Evolutionary conservation across 2,797 vertebrate species (phyloP).

Genomic region (Tympanoctomys barrerae): DNA sequence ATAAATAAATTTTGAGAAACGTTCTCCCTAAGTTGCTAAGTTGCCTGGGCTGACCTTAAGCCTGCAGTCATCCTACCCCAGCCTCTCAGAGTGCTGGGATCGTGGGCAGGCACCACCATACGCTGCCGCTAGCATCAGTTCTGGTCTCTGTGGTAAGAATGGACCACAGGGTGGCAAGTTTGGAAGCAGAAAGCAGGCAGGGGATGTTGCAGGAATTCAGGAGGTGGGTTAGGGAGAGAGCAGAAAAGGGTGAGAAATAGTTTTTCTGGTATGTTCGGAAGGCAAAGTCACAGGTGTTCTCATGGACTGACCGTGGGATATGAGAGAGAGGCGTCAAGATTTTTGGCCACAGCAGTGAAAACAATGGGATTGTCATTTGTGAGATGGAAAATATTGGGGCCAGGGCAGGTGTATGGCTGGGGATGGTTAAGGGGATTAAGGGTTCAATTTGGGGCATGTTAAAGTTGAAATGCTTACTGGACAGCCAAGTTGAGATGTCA

Average conservation of each 20-base stretch:
- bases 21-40: background rate
- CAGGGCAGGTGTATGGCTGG: background rate
- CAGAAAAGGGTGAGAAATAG: background rate
- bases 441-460: background rate
- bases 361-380: constrained; percentile 19
- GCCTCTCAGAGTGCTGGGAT: background rate
- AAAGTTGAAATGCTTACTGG: background rate
- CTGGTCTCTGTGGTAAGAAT: background rate
- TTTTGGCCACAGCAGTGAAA: constrained; percentile 1
- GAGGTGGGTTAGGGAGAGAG: background rate
- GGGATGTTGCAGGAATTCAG: background rate
- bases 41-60: background rate
- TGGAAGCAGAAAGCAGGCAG: background rate
- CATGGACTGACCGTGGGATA: background rate
- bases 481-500: background rate
- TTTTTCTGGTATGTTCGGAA: background rate
- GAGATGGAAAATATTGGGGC: background rate
- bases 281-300: background rate
- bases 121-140: background rate
- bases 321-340: background rate
- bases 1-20: background rate
- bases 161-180: background rate
- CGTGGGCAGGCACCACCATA: background rate
- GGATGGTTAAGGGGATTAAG: background rate
- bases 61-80: background rate